These are phyloP conservation scores for Troides helena DNA, from an alignment of 2,888 invertebrate species.

Conservation along the genomic window DNA sequence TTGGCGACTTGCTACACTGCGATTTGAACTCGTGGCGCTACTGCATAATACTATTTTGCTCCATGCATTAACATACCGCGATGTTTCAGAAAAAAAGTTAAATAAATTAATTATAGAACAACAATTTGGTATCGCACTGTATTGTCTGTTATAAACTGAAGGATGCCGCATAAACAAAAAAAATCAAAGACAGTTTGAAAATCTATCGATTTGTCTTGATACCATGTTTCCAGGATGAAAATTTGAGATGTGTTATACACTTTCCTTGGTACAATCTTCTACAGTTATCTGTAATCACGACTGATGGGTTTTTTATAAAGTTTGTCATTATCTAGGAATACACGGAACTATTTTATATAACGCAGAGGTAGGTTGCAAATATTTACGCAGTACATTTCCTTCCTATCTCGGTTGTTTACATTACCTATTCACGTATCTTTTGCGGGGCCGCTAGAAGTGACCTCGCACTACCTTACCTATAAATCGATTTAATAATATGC, in stretches of 20 bases:
- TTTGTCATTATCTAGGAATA: neutral
- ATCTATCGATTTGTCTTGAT: no score
- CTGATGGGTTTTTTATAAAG: neutral
- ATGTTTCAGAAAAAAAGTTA: no score
- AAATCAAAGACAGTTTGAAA: no score
- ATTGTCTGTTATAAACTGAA: no score
- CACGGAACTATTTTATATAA: neutral
- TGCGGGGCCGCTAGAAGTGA: slow-evolving; percentile 49
- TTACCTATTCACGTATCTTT: slow-evolving; percentile 63
- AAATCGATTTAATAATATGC: slow-evolving; percentile 62
- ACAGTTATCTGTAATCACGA: neutral
- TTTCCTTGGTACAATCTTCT: slow-evolving; percentile 12
- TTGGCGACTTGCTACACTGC: slow-evolving; percentile 36
- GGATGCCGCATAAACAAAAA: no score
- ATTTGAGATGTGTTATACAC: neutral
- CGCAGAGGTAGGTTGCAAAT: slow-evolving; percentile 46
- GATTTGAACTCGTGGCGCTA: slow-evolving; percentile 12
- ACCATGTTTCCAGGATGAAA: no score
- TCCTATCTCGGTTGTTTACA: slow-evolving; percentile 61
- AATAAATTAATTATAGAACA: no score
- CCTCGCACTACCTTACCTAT: slow-evolving; percentile 33
- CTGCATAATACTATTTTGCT: no score
- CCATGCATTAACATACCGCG: no score
- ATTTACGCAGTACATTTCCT: slow-evolving; percentile 61
- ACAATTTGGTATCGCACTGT: no score